Percentiles rank a stretch among this genome's conserved stretches.
Evolutionary conservation across 2,113 vertebrate species (phyloP).

Genomic region (Cephalophus harveyi): DNA sequence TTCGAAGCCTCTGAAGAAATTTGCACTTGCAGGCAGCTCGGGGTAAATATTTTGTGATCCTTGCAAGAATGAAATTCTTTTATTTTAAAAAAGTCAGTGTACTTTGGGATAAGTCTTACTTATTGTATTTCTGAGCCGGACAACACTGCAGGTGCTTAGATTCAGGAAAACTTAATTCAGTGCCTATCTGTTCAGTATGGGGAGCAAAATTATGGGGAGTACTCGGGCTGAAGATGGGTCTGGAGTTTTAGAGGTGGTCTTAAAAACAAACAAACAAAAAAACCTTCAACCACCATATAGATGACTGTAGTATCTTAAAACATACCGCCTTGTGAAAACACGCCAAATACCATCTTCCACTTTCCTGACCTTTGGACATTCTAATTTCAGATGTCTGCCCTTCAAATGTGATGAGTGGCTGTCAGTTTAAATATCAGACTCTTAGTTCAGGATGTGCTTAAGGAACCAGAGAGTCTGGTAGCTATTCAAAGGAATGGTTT

Average conservation of each 20-base stretch:
- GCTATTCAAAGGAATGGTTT: conserved; percentile 46
- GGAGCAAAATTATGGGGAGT: conserved; percentile 69
- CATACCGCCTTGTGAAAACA: neutral
- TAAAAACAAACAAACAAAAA: conserved; percentile 40
- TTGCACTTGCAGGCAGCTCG: conserved; percentile 16
- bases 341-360: conserved; percentile 37
- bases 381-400: conserved; percentile 47
- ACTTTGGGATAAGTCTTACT: conserved; percentile 41
- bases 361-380: conserved; percentile 45
- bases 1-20: conserved; percentile 21
- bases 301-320: conserved; percentile 17
- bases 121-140: conserved; percentile 65
- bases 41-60: conserved; percentile 45
- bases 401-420: neutral
- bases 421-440: conserved; percentile 16
- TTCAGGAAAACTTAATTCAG: conserved; percentile 62
- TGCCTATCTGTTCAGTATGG: conserved; percentile 76
- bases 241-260: conserved; percentile 67
- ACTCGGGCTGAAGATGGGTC: conserved; percentile 74
- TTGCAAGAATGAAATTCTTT: neutral
- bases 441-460: neutral
- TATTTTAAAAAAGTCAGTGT: conserved; percentile 6
- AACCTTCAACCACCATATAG: neutral
- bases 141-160: conserved; percentile 56
- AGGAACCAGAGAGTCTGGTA: neutral